A percentile compares a stretch with the other conserved stretches of the same genome.
Conservation (phyloP, 2,797 vertebrate species). For the Denticeps clupeoides region DNA sequence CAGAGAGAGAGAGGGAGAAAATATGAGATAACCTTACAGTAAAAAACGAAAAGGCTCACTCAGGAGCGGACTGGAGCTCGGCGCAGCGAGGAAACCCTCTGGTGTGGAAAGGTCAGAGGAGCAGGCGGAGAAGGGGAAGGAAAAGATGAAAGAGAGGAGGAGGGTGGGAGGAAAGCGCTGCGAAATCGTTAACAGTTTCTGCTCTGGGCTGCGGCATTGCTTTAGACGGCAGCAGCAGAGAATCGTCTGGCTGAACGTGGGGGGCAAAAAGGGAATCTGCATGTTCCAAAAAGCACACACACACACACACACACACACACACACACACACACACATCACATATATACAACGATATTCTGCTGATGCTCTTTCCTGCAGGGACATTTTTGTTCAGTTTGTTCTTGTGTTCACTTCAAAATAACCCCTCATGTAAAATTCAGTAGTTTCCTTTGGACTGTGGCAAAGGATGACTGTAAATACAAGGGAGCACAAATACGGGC, state of each 20-base stretch:
- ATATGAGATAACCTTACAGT: background rate
- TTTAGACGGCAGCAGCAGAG: background rate
- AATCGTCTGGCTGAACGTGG: background rate
- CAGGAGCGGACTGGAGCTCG: too few species aligned
- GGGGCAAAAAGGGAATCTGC: background rate
- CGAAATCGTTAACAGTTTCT: conserved; percentile 43
- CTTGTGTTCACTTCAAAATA: too few species aligned
- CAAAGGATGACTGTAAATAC: background rate
- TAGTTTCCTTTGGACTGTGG: conserved; percentile 5
- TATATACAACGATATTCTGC: background rate
- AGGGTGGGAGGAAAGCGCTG: conserved; percentile 17
- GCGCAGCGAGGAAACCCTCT: conserved; percentile 17
- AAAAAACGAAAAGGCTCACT: background rate
- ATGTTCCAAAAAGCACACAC: too few species aligned
- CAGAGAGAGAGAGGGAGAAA: conserved; percentile 4
- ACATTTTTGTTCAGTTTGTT: too few species aligned
- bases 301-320: background rate
- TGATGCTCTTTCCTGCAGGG: too few species aligned
- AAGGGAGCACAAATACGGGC: conserved; percentile 5
- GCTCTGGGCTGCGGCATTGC: conserved; percentile 37
- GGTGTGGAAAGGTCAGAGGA: conserved; percentile 32
- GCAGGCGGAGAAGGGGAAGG: conserved; percentile 40
- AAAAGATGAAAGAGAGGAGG: conserved; percentile 28
- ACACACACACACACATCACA: background rate
- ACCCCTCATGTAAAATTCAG: conserved; percentile 20